A percentile compares a stretch with the other conserved stretches of the same genome.
phyloP scores from a whole-genome alignment of 2,888 invertebrate genomes.

The Amiota communis region DNA sequence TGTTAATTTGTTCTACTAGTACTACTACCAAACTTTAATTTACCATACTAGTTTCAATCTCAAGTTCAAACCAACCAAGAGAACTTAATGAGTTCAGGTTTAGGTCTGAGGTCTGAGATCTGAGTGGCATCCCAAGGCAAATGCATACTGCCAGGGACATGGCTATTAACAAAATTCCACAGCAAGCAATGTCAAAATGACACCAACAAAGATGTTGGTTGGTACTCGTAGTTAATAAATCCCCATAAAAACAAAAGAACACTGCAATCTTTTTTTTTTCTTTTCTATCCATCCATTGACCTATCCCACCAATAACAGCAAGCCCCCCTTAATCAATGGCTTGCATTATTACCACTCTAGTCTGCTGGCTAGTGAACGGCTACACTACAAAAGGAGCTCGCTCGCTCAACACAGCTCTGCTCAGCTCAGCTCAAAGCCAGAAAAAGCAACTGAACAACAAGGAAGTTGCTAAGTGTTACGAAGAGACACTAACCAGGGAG shows the following conservation, averaged over 20 bases:
- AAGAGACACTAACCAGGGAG: neutral
- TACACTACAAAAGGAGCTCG: neutral
- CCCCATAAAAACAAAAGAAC: neutral
- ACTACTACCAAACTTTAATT: too few species aligned
- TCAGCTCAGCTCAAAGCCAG: neutral
- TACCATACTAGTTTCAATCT: too few species aligned
- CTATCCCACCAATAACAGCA: neutral
- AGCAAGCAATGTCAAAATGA: neutral
- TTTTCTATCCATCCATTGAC: neutral
- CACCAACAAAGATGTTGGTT: neutral
- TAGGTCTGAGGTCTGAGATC: too few species aligned
- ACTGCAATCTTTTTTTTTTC: neutral
- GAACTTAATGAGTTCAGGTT: too few species aligned
- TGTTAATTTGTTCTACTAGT: too few species aligned
- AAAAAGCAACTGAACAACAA: conserved; percentile 15
- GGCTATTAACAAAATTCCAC: too few species aligned
- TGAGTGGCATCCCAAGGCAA: too few species aligned
- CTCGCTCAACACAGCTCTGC: too few species aligned
- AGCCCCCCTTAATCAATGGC: too few species aligned
- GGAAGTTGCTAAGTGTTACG: conserved; percentile 13
- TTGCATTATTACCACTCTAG: neutral
- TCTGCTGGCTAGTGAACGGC: neutral
- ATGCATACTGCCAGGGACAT: neutral
- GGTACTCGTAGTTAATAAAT: conserved; percentile 11
- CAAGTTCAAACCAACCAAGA: too few species aligned